These are phyloP conservation scores for Helicolenus hilgendorfi DNA, from an alignment of 2,797 vertebrate species.

Conservation along the genomic window DNA sequence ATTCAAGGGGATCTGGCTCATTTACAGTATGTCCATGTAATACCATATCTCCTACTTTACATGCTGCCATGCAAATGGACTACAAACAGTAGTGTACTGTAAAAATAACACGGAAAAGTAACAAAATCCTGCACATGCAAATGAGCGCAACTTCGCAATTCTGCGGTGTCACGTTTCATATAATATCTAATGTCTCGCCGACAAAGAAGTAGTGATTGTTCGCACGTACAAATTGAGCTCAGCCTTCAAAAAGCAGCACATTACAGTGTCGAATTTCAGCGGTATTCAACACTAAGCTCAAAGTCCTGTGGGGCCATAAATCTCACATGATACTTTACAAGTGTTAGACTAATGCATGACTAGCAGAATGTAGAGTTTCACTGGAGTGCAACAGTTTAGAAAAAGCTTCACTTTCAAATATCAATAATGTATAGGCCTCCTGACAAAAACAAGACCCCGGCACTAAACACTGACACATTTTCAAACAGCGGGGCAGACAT, in stretches of 20 bases:
- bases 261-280: not conserved
- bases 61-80: not conserved
- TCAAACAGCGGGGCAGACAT: slow-evolving; percentile 36
- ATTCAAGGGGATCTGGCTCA: not conserved
- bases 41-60: not conserved
- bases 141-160: not conserved
- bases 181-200: not conserved
- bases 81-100: not conserved
- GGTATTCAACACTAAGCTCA: not conserved
- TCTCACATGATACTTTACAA: slow-evolving; percentile 21
- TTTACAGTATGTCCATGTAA: too few species aligned
- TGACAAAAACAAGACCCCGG: slow-evolving; percentile 44
- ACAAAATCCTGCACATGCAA: not conserved
- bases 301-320: not conserved
- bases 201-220: not conserved
- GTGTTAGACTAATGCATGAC: not conserved
- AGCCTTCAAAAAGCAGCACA: not conserved
- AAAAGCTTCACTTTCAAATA: slow-evolving; percentile 48
- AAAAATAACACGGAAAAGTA: not conserved
- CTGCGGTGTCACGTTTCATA: not conserved
- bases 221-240: not conserved
- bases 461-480: slow-evolving; percentile 43
- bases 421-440: slow-evolving; percentile 37
- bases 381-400: slow-evolving; percentile 41
- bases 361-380: slow-evolving; percentile 10